Evolutionary conservation across 2,888 invertebrate species (phyloP).

Genomic region (Drosophila seclusa): DNA sequence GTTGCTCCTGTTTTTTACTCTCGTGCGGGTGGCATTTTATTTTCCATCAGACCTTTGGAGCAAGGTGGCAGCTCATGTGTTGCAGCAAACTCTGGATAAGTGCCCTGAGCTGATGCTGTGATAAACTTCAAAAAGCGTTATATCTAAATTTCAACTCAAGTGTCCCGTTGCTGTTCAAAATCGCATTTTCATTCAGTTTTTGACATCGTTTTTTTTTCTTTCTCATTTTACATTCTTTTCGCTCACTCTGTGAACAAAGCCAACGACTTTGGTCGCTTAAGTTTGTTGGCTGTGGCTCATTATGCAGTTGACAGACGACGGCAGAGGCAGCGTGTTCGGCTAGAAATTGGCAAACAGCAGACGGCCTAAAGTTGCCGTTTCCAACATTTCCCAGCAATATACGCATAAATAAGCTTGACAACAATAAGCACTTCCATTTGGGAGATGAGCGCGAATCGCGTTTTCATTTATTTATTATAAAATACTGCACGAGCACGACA

Average conservation of each 20-base stretch:
- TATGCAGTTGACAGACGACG: conserved; percentile 54
- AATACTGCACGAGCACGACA: not conserved
- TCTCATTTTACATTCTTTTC: conserved; percentile 7
- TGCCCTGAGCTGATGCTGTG: not conserved
- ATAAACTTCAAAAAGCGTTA: conserved; percentile 9
- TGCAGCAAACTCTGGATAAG: conserved; percentile 3
- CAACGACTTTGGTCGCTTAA: conserved; percentile 52
- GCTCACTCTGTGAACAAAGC: conserved; percentile 65
- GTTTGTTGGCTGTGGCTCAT: conserved; percentile 68
- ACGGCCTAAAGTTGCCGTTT: conserved; percentile 55
- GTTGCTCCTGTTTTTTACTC: not conserved
- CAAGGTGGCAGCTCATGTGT: conserved; percentile 30
- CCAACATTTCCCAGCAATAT: conserved; percentile 67
- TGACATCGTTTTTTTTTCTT: conserved; percentile 34
- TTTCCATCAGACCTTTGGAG: conserved; percentile 29
- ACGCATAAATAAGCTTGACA: conserved; percentile 62
- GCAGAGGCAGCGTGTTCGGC: conserved; percentile 18
- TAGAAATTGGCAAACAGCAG: conserved; percentile 65
- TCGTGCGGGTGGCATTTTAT: conserved; percentile 31
- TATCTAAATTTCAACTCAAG: conserved; percentile 35
- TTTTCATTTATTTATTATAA: not conserved
- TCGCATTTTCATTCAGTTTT: conserved; percentile 54
- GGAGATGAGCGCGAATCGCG: not conserved
- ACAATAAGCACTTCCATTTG: conserved; percentile 8
- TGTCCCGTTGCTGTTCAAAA: conserved; percentile 28